Base-by-base conservation (phyloP, 2,113 vertebrate species). In the Balaenoptera acutorostrata region DNA sequence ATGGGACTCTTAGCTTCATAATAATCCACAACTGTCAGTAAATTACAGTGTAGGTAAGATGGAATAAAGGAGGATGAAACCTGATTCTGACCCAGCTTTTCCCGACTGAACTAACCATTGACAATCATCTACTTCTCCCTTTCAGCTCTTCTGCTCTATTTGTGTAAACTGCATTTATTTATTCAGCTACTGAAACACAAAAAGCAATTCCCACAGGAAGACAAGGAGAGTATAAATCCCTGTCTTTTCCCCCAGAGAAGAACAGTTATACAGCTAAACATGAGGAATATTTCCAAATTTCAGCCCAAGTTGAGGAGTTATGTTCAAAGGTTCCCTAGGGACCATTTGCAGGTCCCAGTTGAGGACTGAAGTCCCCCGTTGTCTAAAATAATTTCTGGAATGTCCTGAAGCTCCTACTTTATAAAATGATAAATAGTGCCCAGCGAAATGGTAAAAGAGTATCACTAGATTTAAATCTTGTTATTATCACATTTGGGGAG, bases 251-350 rank as follows among this genome's bases (percentile, higher is more conserved):
- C 82, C 49, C 36, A 39, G 31, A 41, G 12, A 95, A 97, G 85
- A 87, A 88, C 27, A 59, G 90, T 68, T 97, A 87, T 96, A 81
- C 29, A 66, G 82, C 64, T 92, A 94, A 96, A 86, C 55, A 98
- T 94, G 94, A 90, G 92, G 74, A 95, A 83, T 2, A 31, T 80
- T 98, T 97, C 87, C 96, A 93, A 98, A 98, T 96, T 94, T 77
- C 77, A 96, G 77, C 86, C 64, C 14, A 64, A 12, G 39, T 85
- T 68, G n/a, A 63, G 33, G 41, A 96, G 46, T 85, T 52, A 59
- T 14, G 14, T 44, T 87, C 61, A 85, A 80, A 96, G 44, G 49
- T 55, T 44, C 96, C 77, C 61, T 27, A 69, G 82, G 69, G 80
- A 93, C 95, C 68, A 88, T 93, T 68, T 88, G 9, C 59, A 69